A percentile compares a stretch with the other conserved stretches of the same genome.
These are phyloP conservation scores for Hipparchia semele DNA, from an alignment of 2,888 invertebrate genomes.

Conservation along the genomic window DNA sequence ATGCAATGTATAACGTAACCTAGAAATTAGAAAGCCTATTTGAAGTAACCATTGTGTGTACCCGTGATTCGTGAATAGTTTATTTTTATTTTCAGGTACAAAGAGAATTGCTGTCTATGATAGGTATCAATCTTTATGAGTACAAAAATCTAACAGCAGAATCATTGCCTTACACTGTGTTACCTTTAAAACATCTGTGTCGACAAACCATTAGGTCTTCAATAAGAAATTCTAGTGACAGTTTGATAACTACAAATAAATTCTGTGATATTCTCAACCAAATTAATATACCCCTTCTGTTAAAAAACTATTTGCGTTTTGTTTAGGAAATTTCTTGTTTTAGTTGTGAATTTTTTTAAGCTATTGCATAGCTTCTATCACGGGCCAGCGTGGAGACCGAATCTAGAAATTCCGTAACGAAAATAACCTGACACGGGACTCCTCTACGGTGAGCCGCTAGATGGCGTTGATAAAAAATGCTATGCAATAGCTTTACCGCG, in stretches of 20 bases:
- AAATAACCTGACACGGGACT: too few relatives aligned
- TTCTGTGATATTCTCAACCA: slow-evolving; percentile 55
- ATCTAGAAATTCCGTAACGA: too few relatives aligned
- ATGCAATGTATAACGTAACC: too few relatives aligned
- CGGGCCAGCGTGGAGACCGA: too few relatives aligned
- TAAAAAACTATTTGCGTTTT: slow-evolving; percentile 64
- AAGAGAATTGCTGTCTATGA: slow-evolving; percentile 54
- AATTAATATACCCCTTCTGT: slow-evolving; percentile 57
- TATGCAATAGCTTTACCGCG: too few relatives aligned
- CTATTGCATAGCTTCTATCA: too few relatives aligned
- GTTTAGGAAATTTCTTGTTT: slow-evolving; percentile 12
- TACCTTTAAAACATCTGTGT: slow-evolving; percentile 64
- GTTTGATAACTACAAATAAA: slow-evolving; percentile 48
- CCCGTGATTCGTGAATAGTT: background rate
- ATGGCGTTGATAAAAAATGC: too few relatives aligned
- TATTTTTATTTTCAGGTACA: slow-evolving; percentile 57
- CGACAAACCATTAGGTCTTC: slow-evolving; percentile 58
- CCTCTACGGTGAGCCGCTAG: too few relatives aligned
- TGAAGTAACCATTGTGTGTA: too few relatives aligned
- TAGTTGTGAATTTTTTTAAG: too few relatives aligned
- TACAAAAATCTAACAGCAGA: slow-evolving; percentile 41
- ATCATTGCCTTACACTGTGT: slow-evolving; percentile 49
- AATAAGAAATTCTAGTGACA: slow-evolving; percentile 46
- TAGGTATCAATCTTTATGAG: slow-evolving; percentile 50
- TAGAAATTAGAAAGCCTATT: too few relatives aligned